phyloP scores from a whole-genome alignment of 1,140 invertebrate species.

The Macrocentrus cingulum region DNA sequence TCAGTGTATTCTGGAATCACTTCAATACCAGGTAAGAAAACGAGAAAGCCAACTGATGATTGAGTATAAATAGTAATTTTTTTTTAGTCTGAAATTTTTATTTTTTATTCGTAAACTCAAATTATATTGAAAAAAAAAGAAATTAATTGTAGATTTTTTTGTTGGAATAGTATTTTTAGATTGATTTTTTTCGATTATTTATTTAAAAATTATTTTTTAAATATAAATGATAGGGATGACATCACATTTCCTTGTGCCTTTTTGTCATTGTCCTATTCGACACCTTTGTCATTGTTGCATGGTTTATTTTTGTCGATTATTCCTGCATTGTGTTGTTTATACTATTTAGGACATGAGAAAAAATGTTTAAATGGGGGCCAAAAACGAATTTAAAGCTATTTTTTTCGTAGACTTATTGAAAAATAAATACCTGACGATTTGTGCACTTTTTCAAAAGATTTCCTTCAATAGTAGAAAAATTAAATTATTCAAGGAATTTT shows the following conservation, averaged over 20 bases:
- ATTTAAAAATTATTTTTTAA: no score
- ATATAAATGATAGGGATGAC: not conserved
- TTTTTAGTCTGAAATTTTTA: no score
- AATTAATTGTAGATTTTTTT: no score
- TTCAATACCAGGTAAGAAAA: constrained; percentile 95
- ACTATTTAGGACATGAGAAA: constrained; percentile 46
- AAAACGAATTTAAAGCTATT: no score
- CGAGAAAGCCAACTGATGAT: constrained; percentile 17
- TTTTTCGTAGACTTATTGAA: no score
- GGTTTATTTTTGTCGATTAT: constrained; percentile 58
- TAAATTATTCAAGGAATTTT: no score
- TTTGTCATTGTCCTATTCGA: constrained; percentile 32
- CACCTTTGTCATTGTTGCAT: constrained; percentile 55
- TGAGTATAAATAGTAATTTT: no score
- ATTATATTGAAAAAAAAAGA: no score
- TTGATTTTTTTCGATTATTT: constrained; percentile 5
- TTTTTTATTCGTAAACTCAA: no score
- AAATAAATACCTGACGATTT: no score
- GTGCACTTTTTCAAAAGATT: no score
- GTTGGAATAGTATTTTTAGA: constrained; percentile 5
- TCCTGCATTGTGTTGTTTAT: constrained; percentile 59
- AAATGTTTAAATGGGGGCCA: constrained; percentile 40
- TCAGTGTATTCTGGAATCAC: constrained; percentile 96
- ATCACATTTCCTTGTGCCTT: constrained; percentile 26
- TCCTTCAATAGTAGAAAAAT: no score